Conservation (phyloP, 2,888 invertebrate genomes). For the Thelaira solivaga region DNA sequence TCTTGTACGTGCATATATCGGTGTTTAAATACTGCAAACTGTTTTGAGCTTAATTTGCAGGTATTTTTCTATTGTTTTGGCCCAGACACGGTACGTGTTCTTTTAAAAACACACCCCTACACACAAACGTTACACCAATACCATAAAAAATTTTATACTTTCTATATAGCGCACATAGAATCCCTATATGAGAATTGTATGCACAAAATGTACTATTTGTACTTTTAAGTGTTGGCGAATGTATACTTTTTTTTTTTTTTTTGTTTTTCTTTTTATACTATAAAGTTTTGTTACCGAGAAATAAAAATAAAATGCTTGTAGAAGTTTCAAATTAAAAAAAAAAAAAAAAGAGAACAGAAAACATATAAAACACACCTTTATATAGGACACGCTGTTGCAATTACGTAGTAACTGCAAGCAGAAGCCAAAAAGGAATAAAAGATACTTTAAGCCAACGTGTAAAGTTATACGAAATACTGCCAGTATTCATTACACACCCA, state of each 20-base stretch:
- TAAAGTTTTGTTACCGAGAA: conserved; percentile 26
- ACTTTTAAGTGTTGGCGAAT: conserved; percentile 7
- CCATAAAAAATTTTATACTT: background rate
- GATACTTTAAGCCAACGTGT: background rate
- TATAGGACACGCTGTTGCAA: conserved; percentile 47
- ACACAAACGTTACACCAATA: background rate
- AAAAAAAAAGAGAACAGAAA: too few relatives aligned
- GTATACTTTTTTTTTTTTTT: background rate
- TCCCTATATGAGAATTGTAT: background rate
- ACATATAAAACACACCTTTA: conserved; percentile 40
- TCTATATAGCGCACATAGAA: background rate
- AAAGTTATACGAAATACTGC: conserved; percentile 18
- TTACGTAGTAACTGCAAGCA: conserved; percentile 15
- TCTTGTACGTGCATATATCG: background rate
- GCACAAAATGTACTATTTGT: conserved; percentile 26
- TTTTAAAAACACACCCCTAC: conserved; percentile 2
- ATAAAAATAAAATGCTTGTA: conserved; percentile 12
- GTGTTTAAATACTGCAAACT: background rate
- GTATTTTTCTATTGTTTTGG: conserved; percentile 52
- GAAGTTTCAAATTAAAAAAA: conserved; percentile 7
- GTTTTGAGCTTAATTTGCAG: conserved; percentile 46
- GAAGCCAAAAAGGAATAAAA: background rate
- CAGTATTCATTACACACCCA: conserved; percentile 29
- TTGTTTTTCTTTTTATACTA: background rate
- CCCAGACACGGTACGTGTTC: conserved; percentile 25